Evolutionary conservation across 2,113 vertebrate genomes (phyloP).

Genomic region (Ptyas mucosa): DNA sequence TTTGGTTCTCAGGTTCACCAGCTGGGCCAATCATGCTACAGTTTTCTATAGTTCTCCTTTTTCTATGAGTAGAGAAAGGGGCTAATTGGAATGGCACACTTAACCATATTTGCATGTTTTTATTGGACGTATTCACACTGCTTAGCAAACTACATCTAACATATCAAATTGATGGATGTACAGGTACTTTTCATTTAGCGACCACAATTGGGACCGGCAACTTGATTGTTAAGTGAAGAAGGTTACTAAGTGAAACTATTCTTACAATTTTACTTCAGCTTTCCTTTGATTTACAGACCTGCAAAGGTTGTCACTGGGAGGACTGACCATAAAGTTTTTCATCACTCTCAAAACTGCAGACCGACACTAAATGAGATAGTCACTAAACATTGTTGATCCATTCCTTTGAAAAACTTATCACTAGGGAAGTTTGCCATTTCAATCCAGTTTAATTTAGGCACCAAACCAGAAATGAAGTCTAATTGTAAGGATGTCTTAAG

Average conservation of each 20-base stretch:
- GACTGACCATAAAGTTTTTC: background rate
- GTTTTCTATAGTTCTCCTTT: background rate
- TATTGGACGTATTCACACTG: background rate
- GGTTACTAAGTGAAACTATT: background rate
- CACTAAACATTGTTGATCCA: background rate
- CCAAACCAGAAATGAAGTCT: background rate
- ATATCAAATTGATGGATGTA: background rate
- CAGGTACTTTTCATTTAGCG: background rate
- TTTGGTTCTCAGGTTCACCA: background rate
- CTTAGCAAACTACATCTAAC: no score
- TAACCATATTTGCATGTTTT: background rate
- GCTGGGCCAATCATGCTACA: background rate
- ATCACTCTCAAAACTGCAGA: background rate
- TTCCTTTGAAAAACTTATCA: background rate
- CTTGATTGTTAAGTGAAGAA: background rate
- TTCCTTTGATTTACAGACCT: background rate
- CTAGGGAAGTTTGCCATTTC: background rate
- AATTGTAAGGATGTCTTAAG: background rate
- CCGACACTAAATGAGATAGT: background rate
- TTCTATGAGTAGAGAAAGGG: background rate
- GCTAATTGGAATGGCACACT: background rate
- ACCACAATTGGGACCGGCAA: background rate
- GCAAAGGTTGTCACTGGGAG: background rate
- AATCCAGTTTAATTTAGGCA: background rate
- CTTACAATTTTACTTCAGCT: background rate